Percentiles rank a stretch among this genome's conserved stretches.
Evolutionary conservation across 2,888 invertebrate species (phyloP).

Genomic region (Morinoia aosen): DNA sequence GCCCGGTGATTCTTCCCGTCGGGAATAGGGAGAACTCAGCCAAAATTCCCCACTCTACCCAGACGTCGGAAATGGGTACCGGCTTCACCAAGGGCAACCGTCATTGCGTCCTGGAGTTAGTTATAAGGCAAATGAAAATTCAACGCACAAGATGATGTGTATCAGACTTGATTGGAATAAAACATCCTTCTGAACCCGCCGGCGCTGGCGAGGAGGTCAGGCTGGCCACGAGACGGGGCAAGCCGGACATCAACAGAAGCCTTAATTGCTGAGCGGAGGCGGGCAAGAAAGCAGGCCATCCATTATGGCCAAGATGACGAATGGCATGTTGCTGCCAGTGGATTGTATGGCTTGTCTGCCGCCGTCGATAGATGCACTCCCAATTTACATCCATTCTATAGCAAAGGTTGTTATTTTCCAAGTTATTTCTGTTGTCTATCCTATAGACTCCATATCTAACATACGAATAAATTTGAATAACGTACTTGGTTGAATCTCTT

Average conservation of each 20-base stretch:
- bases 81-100: too few species aligned
- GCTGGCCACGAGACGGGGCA: neutral
- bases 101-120: too few species aligned
- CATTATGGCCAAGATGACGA: neutral
- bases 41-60: too few species aligned
- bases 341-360: neutral
- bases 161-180: too few species aligned
- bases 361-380: neutral
- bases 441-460: neutral
- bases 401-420: neutral
- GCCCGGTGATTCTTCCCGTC: too few species aligned
- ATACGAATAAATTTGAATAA: neutral
- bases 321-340: neutral
- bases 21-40: too few species aligned
- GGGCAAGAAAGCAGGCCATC: slow-evolving; percentile 6
- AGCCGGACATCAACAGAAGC: neutral
- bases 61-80: too few species aligned
- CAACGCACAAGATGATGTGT: too few species aligned
- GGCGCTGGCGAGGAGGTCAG: neutral
- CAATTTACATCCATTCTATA: neutral
- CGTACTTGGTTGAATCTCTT: neutral
- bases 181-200: neutral
- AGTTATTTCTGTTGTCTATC: neutral
- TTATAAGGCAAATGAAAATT: too few species aligned
- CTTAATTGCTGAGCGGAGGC: neutral